Evolutionary conservation across 64 coral and sea anemone genomes (phyloP), one percentile per base, ranked within the genome.

Genomic region (Stylophora pistillata): DNA sequence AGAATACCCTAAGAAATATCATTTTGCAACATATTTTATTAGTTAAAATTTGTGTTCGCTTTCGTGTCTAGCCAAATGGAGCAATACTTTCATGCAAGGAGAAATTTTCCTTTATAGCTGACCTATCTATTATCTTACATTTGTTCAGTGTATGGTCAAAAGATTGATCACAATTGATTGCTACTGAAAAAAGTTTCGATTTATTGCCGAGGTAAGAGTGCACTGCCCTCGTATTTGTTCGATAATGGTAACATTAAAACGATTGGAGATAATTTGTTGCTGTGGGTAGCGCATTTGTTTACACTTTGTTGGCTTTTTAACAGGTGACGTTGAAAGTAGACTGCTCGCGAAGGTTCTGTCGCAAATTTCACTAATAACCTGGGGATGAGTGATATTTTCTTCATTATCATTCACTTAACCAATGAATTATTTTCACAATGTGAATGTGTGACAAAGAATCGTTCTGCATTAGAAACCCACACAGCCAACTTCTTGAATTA

Each of bases 201-300:
- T 73, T 73, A 73, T 73, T 32, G 71, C 14, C 12, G 9, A 25
- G 21, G 4, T 30, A 79, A 58, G 77, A 76, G 73, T 30, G 18
- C 55, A 79, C 53, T 20, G 55, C 26, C 20, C 76, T 28, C n/a
- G 55, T 21, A 37, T 79, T 79, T 79, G 57, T 79, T 79, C 77
- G 56, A 31, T 79, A 79, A 79, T 79, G 77, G 55, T 30, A 59
- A 30, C 77, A 31, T 29, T 57, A 1, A 68, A 25, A 2, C 64
- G 64, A 68, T 68, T n/a, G 27, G 53, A 17, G 14, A 29, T 30
- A 31, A 59, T 29, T 79, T 58, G 55, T 79, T 17, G 15, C 29
- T 59, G 26, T 79, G 15, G 29, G 58, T n/a, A 15, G 23, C 26
- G 53, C 54, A 78, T 78, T 25, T 29, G 26, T 78, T 23, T 29